A percentile compares a stretch with the other conserved stretches of the same genome.
phyloP scores from a whole-genome alignment of 2,113 vertebrate genomes.

The Lasiurus borealis region DNA sequence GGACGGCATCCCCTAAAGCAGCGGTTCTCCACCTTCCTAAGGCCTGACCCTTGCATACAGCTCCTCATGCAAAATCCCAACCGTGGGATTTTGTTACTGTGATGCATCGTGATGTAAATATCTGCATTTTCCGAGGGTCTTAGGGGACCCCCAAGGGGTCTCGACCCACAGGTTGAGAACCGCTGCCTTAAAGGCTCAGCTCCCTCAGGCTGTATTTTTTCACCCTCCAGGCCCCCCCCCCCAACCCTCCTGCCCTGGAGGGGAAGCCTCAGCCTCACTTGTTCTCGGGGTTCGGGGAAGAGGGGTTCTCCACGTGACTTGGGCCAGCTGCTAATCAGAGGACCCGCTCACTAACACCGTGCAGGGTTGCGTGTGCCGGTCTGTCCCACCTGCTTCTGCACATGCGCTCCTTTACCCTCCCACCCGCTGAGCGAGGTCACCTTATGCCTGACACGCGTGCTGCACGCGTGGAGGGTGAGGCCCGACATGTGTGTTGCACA shows the following conservation, averaged over 20 bases:
- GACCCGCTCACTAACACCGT: accelerated
- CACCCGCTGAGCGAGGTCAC: background rate
- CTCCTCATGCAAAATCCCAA: too few relatives aligned
- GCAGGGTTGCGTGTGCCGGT: background rate
- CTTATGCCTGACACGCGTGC: accelerated
- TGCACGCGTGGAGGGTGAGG: too few relatives aligned
- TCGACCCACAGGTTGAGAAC: too few relatives aligned
- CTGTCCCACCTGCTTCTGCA: background rate
- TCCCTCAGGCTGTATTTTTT: too few relatives aligned
- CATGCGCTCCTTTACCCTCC: background rate
- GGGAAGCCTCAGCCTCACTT: background rate
- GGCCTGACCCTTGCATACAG: too few relatives aligned
- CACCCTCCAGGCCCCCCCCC: too few relatives aligned
- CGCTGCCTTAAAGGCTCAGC: constrained; percentile 25
- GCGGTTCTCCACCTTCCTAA: too few relatives aligned
- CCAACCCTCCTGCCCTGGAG: background rate
- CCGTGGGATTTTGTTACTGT: too few relatives aligned
- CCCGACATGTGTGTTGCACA: too few relatives aligned
- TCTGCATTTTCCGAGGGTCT: too few relatives aligned
- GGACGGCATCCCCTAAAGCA: accelerated
- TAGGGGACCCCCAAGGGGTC: too few relatives aligned
- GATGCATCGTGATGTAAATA: too few relatives aligned
- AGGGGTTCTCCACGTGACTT: background rate
- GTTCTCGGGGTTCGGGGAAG: background rate
- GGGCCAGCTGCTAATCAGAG: background rate